Base-by-base conservation (phyloP, 2,888 invertebrate genomes). In the Platypus cylindrus region DNA sequence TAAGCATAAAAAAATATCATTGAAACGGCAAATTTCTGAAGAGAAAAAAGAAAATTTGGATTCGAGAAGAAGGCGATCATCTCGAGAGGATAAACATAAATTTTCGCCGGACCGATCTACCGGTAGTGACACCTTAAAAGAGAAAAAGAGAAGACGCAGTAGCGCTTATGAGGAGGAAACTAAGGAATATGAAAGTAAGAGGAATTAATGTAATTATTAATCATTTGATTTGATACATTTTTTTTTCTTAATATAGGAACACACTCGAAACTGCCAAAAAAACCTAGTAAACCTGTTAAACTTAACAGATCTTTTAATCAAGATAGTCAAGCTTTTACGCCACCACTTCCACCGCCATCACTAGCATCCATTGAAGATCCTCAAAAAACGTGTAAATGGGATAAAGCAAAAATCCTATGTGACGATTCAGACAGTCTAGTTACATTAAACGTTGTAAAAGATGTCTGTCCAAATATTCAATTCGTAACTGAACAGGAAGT, bases 401-500 rank as follows among this genome's bases (percentile, higher is more conserved):
- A 41, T 3, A 35, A 40, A 11, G 43, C 44, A 17, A 38, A 41
- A 9, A 20, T 15, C 14, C 20, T 24, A 28, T 13, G 18, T 8
- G 22, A 35, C 5, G 34, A 33, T 12, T 37, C 40, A 18, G 30
- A 36, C 11, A 45, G 28, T 27, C 47, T 55, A 38, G 50, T 53
- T n/a, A 41, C 46, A 3, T 47, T 62, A n/a, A 52, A 51, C 42
- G 45, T 46, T n/a, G 45, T 60, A 12, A 52, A 51, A 43, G 45
- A 47, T n/a, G 45, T 60, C 12, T 60, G 53, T 30, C 55, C 58
- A 3, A 44, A 45, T 17, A 38, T 60, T n/a, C 49, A 55, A 34
- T 48, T 61, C 31, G 44, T 57, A 9, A 55, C 55, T 18, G 59
- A 60, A 40, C 52, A 47, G 11, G 59, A 62, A 29, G 48, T 60